Base-by-base conservation (phyloP, 2,888 invertebrate genomes). In the Adela reaumurella region DNA sequence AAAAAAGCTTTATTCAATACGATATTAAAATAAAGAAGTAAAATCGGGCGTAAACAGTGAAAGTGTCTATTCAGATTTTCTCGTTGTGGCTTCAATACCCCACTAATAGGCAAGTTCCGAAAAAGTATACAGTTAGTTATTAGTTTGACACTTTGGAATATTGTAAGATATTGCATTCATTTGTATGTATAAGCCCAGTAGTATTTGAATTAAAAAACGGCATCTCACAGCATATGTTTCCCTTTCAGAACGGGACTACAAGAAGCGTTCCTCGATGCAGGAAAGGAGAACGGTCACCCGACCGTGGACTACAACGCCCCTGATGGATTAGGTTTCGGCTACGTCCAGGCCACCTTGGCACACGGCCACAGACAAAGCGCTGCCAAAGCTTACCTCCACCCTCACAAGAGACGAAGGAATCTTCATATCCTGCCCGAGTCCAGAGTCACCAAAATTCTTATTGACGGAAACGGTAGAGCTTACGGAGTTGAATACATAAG, bases 401-500 rank as follows among this genome's bases (percentile, higher is more conserved):
- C 85, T 8, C 78, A 86, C 62, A 76, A 81, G 51, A 60, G 74
- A 18, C 71, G 90, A 46, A 70, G 67, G 24, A 92, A 92, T 64
- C 68, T 92, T 10, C 77, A 78, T 47, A 74, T 78, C 49, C 59
- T 78, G 3, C 62, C 74, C 10, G 74, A 77, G 47, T 58, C 76
- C 1, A 65, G 62, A 58, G 77, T 64, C 5, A 74, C 73, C 18
- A 76, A 72, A 62, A 55, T 78, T 17, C 45, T 74, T 1, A 69
- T 76, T 46, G 74, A 89, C 59, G 77, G 79, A 0, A 81, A 82
- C 0, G 87, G 86, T 58, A 68, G 74, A 51, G 89, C 90, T 0
- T 83, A 83, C 53, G 91, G 88, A 0, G 87, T 92, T 0, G 80
- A 88, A 55, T 87, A 87, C 51, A 63, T 83, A 0, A 83, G 84